Conservation (phyloP, 2,888 invertebrate species). For the Spodoptera exigua region DNA sequence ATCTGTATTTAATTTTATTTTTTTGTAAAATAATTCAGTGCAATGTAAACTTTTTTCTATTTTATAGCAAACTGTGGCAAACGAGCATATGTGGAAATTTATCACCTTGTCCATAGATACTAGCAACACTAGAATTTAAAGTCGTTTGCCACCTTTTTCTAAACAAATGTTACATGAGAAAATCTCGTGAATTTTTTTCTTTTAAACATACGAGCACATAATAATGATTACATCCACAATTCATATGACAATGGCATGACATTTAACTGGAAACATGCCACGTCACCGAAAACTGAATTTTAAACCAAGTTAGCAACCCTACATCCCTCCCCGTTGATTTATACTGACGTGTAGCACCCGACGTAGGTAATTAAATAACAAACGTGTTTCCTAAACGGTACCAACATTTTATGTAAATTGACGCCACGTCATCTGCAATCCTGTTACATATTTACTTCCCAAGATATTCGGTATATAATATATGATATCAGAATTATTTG, state of each 20-base stretch:
- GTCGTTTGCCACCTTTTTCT: too few relatives aligned
- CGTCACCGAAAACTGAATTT: constrained; percentile 47
- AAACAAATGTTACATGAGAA: too few relatives aligned
- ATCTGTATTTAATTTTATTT: too few relatives aligned
- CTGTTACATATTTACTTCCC: constrained; percentile 57
- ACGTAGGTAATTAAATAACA: constrained; percentile 73
- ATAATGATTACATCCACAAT: too few relatives aligned
- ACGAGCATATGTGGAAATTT: too few relatives aligned
- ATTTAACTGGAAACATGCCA: constrained; percentile 19
- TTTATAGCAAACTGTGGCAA: too few relatives aligned
- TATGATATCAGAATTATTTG: constrained; percentile 59
- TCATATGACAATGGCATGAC: constrained; percentile 5
- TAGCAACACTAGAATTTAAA: too few relatives aligned
- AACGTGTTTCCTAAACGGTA: constrained; percentile 57
- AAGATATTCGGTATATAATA: constrained; percentile 58
- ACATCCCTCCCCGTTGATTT: constrained; percentile 63
- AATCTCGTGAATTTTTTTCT: too few relatives aligned
- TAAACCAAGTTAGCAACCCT: constrained; percentile 62
- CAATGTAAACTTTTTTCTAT: too few relatives aligned
- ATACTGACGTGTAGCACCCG: constrained; percentile 50
- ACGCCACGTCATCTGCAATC: constrained; percentile 65
- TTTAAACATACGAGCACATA: too few relatives aligned
- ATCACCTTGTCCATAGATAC: too few relatives aligned
- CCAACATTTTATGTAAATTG: constrained; percentile 71
- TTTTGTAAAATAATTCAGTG: too few relatives aligned